Evolutionary conservation across 2,888 invertebrate genomes (phyloP).

Genomic region (Sminthurides aquaticus): DNA sequence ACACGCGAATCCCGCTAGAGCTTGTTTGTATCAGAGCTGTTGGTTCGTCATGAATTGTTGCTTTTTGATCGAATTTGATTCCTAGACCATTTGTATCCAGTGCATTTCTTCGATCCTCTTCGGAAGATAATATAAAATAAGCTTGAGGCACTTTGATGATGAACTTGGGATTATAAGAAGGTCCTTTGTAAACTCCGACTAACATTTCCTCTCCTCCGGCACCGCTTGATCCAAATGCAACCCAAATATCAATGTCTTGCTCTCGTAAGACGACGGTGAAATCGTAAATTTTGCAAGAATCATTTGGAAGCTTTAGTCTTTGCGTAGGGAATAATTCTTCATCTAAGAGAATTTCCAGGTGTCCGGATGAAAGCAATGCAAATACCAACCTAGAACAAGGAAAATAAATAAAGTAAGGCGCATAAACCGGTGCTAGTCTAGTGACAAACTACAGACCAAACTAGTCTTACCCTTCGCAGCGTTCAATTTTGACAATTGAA

Average conservation of each 20-base stretch:
- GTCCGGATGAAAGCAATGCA: constrained; percentile 32
- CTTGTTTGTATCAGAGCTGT: constrained; percentile 27
- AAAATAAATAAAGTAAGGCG: too few species aligned
- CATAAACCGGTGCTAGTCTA: too few species aligned
- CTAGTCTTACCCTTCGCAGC: constrained; percentile 31
- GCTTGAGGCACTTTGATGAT: constrained; percentile 24
- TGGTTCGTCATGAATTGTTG: constrained; percentile 33
- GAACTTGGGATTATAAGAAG: constrained; percentile 28
- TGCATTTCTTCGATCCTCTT: not conserved
- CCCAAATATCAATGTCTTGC: constrained; percentile 32
- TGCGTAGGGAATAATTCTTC: constrained; percentile 11
- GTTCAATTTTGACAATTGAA: constrained; percentile 20
- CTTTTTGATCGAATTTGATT: constrained; percentile 13
- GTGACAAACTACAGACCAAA: not conserved
- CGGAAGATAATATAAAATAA: not conserved
- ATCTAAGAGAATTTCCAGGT: constrained; percentile 25
- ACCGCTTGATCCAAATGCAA: constrained; percentile 17
- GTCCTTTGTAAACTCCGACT: constrained; percentile 32
- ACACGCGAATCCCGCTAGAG: constrained; percentile 18
- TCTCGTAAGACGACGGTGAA: constrained; percentile 28
- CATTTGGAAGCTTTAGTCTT: constrained; percentile 13
- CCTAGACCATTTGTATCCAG: not conserved
- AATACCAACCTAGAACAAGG: constrained; percentile 32
- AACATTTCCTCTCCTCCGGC: constrained; percentile 18
- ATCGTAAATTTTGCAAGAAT: constrained; percentile 25